Percentiles rank a stretch among this genome's conserved stretches.
These are phyloP conservation scores for Thalassophryne amazonica DNA, from an alignment of 2,797 vertebrate species.

Conservation along the genomic window DNA sequence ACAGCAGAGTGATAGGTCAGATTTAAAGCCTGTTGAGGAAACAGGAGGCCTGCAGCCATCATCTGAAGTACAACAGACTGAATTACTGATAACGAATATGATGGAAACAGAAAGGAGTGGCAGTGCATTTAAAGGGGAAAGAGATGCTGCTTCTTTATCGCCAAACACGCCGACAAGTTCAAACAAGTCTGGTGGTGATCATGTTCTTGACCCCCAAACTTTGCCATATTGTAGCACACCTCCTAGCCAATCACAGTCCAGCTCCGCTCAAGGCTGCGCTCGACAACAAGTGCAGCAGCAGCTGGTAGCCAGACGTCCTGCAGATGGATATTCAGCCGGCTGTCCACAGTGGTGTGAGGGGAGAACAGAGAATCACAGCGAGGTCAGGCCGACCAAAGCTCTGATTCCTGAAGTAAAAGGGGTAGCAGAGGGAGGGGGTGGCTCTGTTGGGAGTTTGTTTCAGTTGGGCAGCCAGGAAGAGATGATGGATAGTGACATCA, in stretches of 20 bases:
- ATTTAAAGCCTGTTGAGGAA: slow-evolving; percentile 43
- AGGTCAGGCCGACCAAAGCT: slow-evolving; percentile 1
- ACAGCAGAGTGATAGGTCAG: slow-evolving; percentile 30
- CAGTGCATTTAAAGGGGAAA: slow-evolving; percentile 14
- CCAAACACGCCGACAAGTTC: slow-evolving; percentile 8
- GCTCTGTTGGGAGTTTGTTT: slow-evolving; percentile 24
- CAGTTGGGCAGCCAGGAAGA: slow-evolving; percentile 25
- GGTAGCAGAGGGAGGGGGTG: slow-evolving; percentile 8
- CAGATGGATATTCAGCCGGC: slow-evolving; percentile 42
- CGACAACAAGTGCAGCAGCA: slow-evolving; percentile 51
- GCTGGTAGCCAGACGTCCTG: slow-evolving; percentile 29
- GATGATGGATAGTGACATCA: slow-evolving; percentile 21
- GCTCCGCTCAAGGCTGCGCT: slow-evolving; percentile 42
- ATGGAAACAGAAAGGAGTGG: slow-evolving; percentile 16
- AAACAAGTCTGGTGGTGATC: slow-evolving; percentile 19
- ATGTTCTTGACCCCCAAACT: slow-evolving; percentile 31
- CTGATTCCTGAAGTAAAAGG: background rate
- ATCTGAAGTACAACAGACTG: slow-evolving; percentile 18
- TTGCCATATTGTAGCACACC: slow-evolving; percentile 12
- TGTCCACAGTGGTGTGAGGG: slow-evolving; percentile 8
- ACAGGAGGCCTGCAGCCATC: slow-evolving; percentile 26
- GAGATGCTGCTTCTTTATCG: slow-evolving; percentile 6
- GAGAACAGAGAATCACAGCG: slow-evolving; percentile 8
- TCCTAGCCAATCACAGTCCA: slow-evolving; percentile 41
- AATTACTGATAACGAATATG: slow-evolving; percentile 20